Evolutionary conservation across 2,888 invertebrate genomes (phyloP).

Genomic region (Dermolepida albohirtum): DNA sequence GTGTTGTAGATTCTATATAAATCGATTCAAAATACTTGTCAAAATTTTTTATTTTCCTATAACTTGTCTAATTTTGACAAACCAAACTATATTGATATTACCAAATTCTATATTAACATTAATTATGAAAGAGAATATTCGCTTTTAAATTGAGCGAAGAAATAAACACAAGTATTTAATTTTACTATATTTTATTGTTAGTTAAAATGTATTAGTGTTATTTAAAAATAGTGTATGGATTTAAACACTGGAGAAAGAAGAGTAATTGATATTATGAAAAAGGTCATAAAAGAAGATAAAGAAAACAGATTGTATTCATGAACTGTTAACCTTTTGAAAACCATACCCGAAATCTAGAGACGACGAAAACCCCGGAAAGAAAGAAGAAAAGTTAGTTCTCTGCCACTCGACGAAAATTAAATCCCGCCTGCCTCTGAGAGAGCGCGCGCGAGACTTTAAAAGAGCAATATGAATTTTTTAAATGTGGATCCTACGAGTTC

Average conservation of each 20-base stretch:
- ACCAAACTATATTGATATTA: no score
- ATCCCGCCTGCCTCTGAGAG: conserved; percentile 18
- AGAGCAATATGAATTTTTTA: conserved; percentile 39
- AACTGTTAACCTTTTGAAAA: conserved; percentile 37
- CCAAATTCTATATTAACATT: no score
- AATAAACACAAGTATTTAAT: no score
- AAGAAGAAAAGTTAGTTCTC: conserved; percentile 31
- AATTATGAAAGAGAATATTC: no score
- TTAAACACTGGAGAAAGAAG: background rate
- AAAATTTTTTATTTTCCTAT: no score
- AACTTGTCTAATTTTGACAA: no score
- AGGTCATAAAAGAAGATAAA: conserved; percentile 8
- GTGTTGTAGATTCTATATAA: no score
- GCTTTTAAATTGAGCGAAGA: no score
- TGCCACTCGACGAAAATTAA: conserved; percentile 36
- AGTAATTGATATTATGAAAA: conserved; percentile 8
- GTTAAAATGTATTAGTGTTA: no score
- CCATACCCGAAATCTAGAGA: conserved; percentile 34
- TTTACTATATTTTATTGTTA: no score
- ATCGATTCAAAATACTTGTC: no score
- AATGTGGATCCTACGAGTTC: conserved; percentile 33
- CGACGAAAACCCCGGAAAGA: conserved; percentile 14
- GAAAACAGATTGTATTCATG: conserved; percentile 33
- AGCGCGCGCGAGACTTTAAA: conserved; percentile 28
- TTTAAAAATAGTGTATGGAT: background rate